A percentile compares a stretch with the other conserved stretches of the same genome.
Evolutionary conservation across 2,797 vertebrate species (phyloP).

Genomic region (Sebastes ruberrimus): DNA sequence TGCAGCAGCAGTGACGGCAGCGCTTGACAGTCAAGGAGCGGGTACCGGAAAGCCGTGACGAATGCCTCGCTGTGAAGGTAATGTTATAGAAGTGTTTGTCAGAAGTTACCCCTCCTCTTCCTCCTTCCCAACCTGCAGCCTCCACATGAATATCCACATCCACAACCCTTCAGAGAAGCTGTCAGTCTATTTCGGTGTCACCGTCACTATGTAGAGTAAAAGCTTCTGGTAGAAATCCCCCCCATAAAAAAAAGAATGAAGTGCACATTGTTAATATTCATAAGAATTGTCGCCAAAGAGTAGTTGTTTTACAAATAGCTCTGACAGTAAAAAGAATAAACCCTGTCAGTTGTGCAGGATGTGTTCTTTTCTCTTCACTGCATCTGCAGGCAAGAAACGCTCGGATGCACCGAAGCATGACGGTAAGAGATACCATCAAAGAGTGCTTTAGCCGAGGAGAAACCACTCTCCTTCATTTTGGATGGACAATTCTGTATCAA

Average conservation of each 20-base stretch:
- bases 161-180: constrained; percentile 28
- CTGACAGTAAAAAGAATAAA: constrained; percentile 63
- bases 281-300: constrained; percentile 28
- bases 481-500: constrained; percentile 26
- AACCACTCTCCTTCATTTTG: constrained; percentile 32
- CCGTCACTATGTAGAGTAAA: constrained; percentile 13
- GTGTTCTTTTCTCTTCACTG: constrained; percentile 69
- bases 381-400: constrained; percentile 58
- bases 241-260: neutral
- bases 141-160: constrained; percentile 22
- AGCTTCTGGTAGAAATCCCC: constrained; percentile 5
- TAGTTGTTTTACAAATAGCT: constrained; percentile 54
- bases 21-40: constrained; percentile 7
- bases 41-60: constrained; percentile 19
- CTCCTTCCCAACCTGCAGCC: constrained; percentile 6
- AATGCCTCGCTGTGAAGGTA: constrained; percentile 36
- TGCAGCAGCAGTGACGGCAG: constrained; percentile 41
- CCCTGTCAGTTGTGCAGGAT: constrained; percentile 66
- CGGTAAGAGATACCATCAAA: constrained; percentile 68
- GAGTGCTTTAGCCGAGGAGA: constrained; percentile 32
- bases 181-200: constrained; percentile 24
- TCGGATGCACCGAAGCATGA: constrained; percentile 57
- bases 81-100: constrained; percentile 45
- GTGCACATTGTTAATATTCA: constrained; percentile 39
- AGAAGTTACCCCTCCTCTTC: neutral